Percentiles rank a stretch among this genome's conserved stretches.
Evolutionary conservation across 2,113 vertebrate genomes (phyloP).

Genomic region (Gasterosteus aculeatus): DNA sequence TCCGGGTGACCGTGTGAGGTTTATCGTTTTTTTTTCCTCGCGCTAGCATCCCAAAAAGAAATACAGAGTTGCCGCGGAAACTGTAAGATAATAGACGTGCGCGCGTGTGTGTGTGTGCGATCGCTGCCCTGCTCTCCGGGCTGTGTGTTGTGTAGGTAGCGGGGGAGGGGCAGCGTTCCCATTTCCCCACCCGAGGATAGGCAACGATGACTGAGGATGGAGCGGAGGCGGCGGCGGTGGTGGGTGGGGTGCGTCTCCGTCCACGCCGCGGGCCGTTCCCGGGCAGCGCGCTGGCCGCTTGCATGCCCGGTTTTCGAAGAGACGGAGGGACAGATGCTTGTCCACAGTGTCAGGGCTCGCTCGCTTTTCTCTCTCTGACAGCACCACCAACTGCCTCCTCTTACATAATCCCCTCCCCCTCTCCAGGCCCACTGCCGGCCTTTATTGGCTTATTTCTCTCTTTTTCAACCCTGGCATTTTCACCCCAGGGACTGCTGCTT

Average conservation of each 20-base stretch:
- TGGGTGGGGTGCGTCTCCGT: conserved; percentile 32
- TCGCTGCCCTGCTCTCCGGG: conserved; percentile 52
- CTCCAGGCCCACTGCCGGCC: conserved; percentile 62
- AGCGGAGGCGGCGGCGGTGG: conserved; percentile 33
- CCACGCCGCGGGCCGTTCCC: conserved; percentile 20
- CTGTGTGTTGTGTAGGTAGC: conserved; percentile 60
- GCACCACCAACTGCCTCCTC: conserved; percentile 78
- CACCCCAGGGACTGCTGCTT: conserved; percentile 48
- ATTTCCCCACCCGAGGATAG: conserved; percentile 71
- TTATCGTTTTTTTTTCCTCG: conserved; percentile 44
- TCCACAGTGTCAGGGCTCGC: conserved; percentile 68
- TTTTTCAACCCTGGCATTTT: conserved; percentile 71
- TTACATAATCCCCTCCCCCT: conserved; percentile 81
- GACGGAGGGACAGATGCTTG: conserved; percentile 72
- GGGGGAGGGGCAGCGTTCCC: conserved; percentile 62
- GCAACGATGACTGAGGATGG: conserved; percentile 49
- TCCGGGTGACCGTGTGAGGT: conserved; percentile 48
- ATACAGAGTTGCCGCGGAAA: conserved; percentile 30
- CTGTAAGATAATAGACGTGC: conserved; percentile 31
- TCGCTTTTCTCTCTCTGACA: conserved; percentile 65
- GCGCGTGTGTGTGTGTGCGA: conserved; percentile 57
- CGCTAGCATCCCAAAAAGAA: conserved; percentile 27
- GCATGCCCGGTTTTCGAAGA: conserved; percentile 51
- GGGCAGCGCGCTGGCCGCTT: conserved; percentile 29
- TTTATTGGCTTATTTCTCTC: conserved; percentile 81